phyloP scores from a whole-genome alignment of 2,888 invertebrate species.

The Leptinotarsa tumamoca region DNA sequence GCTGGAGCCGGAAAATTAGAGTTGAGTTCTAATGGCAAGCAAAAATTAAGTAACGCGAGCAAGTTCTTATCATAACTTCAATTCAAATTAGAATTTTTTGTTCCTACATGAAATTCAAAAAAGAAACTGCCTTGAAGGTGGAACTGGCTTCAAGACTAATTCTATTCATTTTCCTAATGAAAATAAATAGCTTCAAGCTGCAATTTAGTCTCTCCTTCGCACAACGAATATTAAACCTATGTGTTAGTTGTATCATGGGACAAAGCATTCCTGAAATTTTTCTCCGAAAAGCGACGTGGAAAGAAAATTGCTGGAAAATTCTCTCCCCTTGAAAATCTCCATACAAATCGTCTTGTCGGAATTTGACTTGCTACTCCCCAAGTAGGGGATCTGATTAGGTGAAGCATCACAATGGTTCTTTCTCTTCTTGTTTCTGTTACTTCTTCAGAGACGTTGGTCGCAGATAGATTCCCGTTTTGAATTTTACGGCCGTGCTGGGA shows the following conservation, averaged over 20 bases:
- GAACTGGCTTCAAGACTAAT: background rate
- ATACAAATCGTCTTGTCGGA: slow-evolving; percentile 61
- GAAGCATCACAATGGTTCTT: slow-evolving; percentile 38
- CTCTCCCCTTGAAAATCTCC: slow-evolving; percentile 56
- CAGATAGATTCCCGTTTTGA: slow-evolving; percentile 22
- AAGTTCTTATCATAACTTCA: background rate
- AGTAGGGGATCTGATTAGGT: slow-evolving; percentile 50
- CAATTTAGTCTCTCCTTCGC: slow-evolving; percentile 1
- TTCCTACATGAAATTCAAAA: background rate
- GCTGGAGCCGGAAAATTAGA: no score
- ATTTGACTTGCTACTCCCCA: slow-evolving; percentile 54
- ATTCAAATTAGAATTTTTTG: background rate
- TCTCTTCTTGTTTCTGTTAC: slow-evolving; percentile 15
- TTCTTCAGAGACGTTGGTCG: slow-evolving; percentile 26
- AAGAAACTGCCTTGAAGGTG: background rate
- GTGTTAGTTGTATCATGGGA: slow-evolving; percentile 33
- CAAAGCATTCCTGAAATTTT: slow-evolving; percentile 32
- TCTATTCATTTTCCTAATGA: slow-evolving; percentile 13
- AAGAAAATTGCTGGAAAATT: slow-evolving; percentile 43
- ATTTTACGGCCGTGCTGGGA: slow-evolving; percentile 19
- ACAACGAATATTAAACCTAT: slow-evolving; percentile 20
- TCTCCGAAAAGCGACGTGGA: slow-evolving; percentile 28
- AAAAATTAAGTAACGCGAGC: background rate
- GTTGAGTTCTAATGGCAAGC: no score
- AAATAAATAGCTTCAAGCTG: slow-evolving; percentile 16